Percentiles rank a stretch among this genome's conserved stretches.
These are phyloP conservation scores for Pseudonaja textilis DNA, from an alignment of 2,113 vertebrate species.

Conservation along the genomic window DNA sequence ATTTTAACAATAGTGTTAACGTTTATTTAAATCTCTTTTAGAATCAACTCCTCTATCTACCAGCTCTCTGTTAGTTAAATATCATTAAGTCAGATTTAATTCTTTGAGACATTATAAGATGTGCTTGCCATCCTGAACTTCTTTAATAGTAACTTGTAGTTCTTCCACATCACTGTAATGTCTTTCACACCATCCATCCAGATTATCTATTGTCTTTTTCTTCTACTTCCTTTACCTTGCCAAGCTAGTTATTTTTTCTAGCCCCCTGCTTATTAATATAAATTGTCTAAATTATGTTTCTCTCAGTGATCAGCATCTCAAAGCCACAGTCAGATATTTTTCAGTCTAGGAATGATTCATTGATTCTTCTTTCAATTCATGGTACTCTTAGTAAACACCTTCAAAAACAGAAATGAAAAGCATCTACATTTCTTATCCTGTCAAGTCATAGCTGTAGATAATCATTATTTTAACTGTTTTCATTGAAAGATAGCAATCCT, in stretches of 20 bases:
- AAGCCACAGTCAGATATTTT: neutral
- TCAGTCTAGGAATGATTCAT: neutral
- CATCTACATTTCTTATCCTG: neutral
- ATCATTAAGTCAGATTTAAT: neutral
- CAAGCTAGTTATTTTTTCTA: neutral
- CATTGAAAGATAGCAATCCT: neutral
- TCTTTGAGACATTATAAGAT: neutral
- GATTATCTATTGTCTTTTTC: neutral
- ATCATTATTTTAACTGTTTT: neutral
- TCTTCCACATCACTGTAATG: neutral
- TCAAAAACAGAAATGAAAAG: neutral
- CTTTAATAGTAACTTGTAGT: neutral
- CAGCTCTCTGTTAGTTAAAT: neutral
- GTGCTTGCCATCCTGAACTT: neutral
- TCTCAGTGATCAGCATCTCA: neutral
- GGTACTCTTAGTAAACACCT: neutral
- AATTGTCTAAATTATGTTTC: neutral
- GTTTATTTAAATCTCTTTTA: neutral
- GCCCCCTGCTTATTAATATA: neutral
- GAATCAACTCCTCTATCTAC: neutral
- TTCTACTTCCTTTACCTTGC: neutral
- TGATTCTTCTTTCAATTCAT: neutral
- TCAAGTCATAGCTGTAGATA: neutral
- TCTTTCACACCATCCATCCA: neutral
- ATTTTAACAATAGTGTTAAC: neutral